These are phyloP conservation scores for Macquaria ambigua DNA, from an alignment of 2,113 vertebrate species.

Conservation along the genomic window DNA sequence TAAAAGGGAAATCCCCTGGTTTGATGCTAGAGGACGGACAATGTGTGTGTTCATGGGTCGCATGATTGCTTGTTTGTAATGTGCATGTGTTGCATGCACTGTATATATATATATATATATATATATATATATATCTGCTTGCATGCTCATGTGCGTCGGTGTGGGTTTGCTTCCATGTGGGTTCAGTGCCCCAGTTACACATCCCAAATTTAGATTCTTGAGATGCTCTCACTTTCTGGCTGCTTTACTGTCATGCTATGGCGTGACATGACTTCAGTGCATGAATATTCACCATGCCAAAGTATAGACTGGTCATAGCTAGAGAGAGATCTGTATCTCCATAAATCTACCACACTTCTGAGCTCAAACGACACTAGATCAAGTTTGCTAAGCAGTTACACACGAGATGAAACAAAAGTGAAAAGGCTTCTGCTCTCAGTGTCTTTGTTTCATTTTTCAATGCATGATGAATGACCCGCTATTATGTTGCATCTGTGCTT, in stretches of 20 bases:
- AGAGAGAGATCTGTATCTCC: slow-evolving; percentile 17
- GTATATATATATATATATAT: background rate
- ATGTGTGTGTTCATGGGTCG: slow-evolving; percentile 3
- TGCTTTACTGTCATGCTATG: slow-evolving; percentile 14
- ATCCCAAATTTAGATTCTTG: slow-evolving; percentile 39
- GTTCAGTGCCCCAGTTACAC: slow-evolving; percentile 18
- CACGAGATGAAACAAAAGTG: slow-evolving; percentile 23
- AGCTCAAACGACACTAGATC: background rate
- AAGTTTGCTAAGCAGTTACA: slow-evolving; percentile 17
- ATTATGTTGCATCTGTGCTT: slow-evolving; percentile 59
- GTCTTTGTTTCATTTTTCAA: slow-evolving; percentile 54
- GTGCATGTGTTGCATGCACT: background rate
- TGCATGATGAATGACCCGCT: slow-evolving; percentile 64
- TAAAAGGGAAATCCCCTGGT: slow-evolving; percentile 33
- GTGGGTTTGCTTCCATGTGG: slow-evolving; percentile 27
- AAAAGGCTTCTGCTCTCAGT: slow-evolving; percentile 15
- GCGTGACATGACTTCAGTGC: slow-evolving; percentile 38
- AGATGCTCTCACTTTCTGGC: slow-evolving; percentile 15
- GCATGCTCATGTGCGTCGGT: background rate
- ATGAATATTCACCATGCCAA: slow-evolving; percentile 18
- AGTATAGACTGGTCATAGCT: slow-evolving; percentile 8
- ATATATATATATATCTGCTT: background rate
- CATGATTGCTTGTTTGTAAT: slow-evolving; percentile 29
- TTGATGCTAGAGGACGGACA: background rate
- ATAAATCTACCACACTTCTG: slow-evolving; percentile 20